A percentile compares a stretch with the other conserved stretches of the same genome.
Evolutionary conservation across 2,797 vertebrate species (phyloP).

Genomic region (Gouania willdenowi): DNA sequence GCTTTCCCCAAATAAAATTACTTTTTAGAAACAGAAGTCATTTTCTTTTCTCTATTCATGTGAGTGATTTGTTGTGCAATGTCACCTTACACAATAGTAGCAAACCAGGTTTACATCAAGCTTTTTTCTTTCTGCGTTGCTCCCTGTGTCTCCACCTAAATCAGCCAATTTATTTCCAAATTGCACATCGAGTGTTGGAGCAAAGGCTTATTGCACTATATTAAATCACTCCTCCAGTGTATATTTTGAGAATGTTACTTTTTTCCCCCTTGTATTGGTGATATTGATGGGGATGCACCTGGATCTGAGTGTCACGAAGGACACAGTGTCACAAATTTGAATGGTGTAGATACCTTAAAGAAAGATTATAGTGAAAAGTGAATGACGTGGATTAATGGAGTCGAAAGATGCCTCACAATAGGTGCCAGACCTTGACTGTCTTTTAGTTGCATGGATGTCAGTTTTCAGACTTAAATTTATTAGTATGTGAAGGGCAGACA

Average conservation of each 20-base stretch:
- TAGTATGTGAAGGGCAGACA: conserved; percentile 56
- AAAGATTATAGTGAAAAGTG: conserved; percentile 66
- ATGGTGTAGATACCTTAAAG: conserved; percentile 69
- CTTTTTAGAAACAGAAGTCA: conserved; percentile 83
- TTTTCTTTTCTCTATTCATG: conserved; percentile 84
- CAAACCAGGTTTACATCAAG: conserved; percentile 71
- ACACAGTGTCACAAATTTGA: conserved; percentile 73
- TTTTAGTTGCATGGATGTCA: conserved; percentile 55
- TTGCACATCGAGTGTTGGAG: conserved; percentile 81
- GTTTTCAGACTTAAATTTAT: conserved; percentile 63
- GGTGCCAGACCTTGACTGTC: conserved; percentile 68
- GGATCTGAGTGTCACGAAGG: conserved; percentile 76
- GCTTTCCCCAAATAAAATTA: conserved; percentile 80
- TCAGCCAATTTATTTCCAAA: conserved; percentile 88
- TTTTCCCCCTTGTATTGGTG: conserved; percentile 67
- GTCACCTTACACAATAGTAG: conserved; percentile 80
- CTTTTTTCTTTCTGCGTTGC: conserved; percentile 31
- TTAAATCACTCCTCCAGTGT: conserved; percentile 79
- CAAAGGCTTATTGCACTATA: conserved; percentile 79
- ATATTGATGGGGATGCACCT: conserved; percentile 78
- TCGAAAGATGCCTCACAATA: conserved; percentile 59
- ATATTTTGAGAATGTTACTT: conserved; percentile 80
- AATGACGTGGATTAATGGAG: conserved; percentile 74
- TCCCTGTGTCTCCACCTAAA: conserved; percentile 76
- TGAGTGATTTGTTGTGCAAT: conserved; percentile 85